Base-by-base conservation (phyloP, 2,113 vertebrate genomes). In the Colinus virginianus region DNA sequence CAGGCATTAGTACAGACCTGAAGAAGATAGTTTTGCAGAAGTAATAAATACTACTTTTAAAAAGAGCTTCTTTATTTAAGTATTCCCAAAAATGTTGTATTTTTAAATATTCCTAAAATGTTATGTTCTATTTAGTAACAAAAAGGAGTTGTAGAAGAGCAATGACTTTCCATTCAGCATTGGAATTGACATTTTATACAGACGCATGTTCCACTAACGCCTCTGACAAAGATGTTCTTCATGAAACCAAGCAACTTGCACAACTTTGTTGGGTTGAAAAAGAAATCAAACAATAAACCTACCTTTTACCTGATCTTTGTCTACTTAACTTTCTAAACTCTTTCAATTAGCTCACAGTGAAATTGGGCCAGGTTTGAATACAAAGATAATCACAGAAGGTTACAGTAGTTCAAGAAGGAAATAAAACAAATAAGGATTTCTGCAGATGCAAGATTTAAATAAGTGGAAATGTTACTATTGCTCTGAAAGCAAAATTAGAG, bases 351-450 rank as follows among this genome's bases (percentile, higher is more conserved):
- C 61, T 90, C 63, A 67, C 48, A 48, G 43, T 48, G 82, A 87
- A 87, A 89, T 64, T 13, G 46, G 46, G 51, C 46, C 78, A 85
- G 28, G 46, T 89, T 90, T 91, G 68, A 22, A 94, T 63, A 34
- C 68, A 83, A 66, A 94, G 78, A 87, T 88, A 79, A 95, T 90
- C 68, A 67, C 3, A 12, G 25, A 74, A 95, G 82, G 87, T 92
- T 88, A 74, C 61, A 93, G 61, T 75, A 68, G 51, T n/a, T 76
- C 26, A 78, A 78, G 81, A 79, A 88, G 62, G 45, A 74, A 93
- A 87, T 55, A 82, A 89, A 53, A 93, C 59, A 92, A 95, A 88
- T 80, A 91, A 88, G 40, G 64, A 92, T 89, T 69, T 92, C 78
- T 90, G 76, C 51, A 92, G 89, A 91, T 85, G 43, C 16, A 80